phyloP scores from a whole-genome alignment of 2,113 vertebrate species.

The Centropus unirufus region DNA sequence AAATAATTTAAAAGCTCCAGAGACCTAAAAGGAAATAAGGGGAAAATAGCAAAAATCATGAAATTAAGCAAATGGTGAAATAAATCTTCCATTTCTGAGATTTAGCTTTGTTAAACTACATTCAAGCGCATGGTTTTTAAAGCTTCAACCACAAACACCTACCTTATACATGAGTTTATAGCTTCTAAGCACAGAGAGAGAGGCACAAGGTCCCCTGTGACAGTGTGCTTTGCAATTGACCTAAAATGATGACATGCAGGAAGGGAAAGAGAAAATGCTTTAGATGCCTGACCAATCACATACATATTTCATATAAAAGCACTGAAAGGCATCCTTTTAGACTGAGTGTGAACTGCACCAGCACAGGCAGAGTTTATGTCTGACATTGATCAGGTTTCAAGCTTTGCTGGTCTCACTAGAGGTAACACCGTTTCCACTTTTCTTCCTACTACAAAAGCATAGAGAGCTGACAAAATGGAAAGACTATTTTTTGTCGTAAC shows the following conservation, averaged over 20 bases:
- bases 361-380: not conserved
- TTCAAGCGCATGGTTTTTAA: not conserved
- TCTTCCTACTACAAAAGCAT: not conserved
- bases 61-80: not conserved
- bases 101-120: not conserved
- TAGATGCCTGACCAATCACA: not conserved
- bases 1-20: not conserved
- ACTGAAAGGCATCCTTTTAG: not conserved
- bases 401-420: not conserved
- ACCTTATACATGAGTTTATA: not conserved
- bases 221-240: not conserved
- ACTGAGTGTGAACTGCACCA: not conserved
- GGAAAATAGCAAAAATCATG: not conserved
- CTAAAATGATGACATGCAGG: not conserved
- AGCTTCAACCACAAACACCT: not conserved
- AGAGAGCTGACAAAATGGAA: not conserved
- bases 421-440: not conserved
- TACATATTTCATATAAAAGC: slow-evolving; percentile 7
- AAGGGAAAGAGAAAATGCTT: not conserved
- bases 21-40: not conserved
- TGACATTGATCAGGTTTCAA: not conserved
- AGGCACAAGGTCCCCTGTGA: not conserved
- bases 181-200: not conserved
- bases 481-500: not conserved
- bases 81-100: not conserved